Evolutionary conservation across 2,888 invertebrate species (phyloP).

Genomic region (Halictus ligatus): DNA sequence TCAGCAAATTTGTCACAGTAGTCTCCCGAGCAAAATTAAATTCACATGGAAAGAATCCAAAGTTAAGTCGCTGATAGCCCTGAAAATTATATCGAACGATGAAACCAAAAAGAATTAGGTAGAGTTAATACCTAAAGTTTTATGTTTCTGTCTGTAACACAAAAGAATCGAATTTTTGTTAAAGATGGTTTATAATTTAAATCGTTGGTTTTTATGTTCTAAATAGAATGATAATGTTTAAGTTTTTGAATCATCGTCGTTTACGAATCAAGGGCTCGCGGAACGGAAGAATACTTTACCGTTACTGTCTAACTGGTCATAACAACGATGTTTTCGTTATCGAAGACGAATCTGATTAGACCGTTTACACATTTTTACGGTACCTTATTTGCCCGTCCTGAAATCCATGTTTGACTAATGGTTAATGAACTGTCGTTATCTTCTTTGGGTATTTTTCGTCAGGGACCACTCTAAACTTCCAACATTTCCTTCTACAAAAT

Average conservation of each 20-base stretch:
- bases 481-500: neutral
- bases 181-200: neutral
- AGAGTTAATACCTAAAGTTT: neutral
- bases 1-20: neutral
- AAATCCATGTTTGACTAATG: neutral
- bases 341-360: neutral
- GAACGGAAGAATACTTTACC: slow-evolving; percentile 20
- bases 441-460: neutral
- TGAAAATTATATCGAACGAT: neutral
- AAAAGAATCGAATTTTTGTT: no score
- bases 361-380: neutral
- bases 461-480: neutral
- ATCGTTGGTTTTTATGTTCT: neutral
- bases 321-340: slow-evolving; percentile 27
- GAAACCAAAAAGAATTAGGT: neutral
- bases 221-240: neutral
- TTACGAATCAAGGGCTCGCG: neutral
- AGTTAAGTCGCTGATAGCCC: neutral
- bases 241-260: neutral
- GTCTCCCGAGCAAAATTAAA: neutral
- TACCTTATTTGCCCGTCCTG: neutral
- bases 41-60: neutral
- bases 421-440: neutral
- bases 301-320: slow-evolving; percentile 7
- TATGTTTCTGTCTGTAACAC: no score